phyloP scores from a whole-genome alignment of 2,888 invertebrate species.

The Polietes domitor region DNA sequence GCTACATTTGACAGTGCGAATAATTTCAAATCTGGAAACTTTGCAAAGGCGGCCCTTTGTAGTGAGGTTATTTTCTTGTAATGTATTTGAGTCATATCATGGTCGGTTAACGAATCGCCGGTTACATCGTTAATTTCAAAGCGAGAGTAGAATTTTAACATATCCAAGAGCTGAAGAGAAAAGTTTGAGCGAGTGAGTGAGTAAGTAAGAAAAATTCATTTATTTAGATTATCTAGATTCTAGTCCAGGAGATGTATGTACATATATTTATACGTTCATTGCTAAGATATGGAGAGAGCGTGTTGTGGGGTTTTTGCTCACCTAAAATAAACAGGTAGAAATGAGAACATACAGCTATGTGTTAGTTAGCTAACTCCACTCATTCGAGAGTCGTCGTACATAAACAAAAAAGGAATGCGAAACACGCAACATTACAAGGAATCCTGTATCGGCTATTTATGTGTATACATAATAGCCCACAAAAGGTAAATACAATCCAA shows the following conservation, averaged over 20 bases:
- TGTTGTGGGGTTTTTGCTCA: neutral
- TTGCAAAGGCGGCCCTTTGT: constrained; percentile 96
- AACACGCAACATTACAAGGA: constrained; percentile 49
- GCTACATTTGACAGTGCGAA: constrained; percentile 97
- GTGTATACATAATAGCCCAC: constrained; percentile 9
- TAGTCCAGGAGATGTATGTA: neutral
- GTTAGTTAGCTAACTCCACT: neutral
- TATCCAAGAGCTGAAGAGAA: constrained; percentile 89
- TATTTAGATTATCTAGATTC: neutral
- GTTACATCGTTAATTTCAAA: constrained; percentile 99
- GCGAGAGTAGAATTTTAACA: constrained; percentile 96
- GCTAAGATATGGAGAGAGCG: neutral
- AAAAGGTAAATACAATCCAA: neutral
- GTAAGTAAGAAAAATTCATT: neutral
- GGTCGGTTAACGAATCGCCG: constrained; percentile 95
- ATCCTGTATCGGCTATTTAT: constrained; percentile 17
- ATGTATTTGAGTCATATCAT: constrained; percentile 96
- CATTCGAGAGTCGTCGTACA: constrained; percentile 57
- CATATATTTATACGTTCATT: neutral
- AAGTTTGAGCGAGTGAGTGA: neutral
- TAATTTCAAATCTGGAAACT: constrained; percentile 91
- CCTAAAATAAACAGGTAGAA: neutral
- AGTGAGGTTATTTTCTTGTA: constrained; percentile 95
- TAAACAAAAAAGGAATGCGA: constrained; percentile 41
- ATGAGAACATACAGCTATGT: neutral